Base-by-base conservation (phyloP, 92 coral and sea anemone genomes). In the Phenganax subtilis region DNA sequence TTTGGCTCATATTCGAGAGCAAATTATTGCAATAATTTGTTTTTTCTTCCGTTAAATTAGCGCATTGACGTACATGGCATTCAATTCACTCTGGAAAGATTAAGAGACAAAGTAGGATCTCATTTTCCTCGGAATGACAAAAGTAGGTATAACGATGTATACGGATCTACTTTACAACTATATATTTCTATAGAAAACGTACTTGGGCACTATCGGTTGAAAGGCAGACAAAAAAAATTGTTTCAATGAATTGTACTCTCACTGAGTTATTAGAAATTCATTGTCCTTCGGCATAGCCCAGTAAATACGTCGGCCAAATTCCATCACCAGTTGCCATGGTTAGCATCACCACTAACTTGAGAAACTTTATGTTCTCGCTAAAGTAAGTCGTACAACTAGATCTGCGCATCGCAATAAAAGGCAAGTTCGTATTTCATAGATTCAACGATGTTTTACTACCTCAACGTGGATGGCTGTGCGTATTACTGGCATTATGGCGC, bases 381-480 rank as follows among this genome's bases (percentile, higher is more conserved):
- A 14, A 14, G 16, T 3, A 14, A 4, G 3, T 9, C 8, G 15
- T 0, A 66, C 31, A 11, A 30, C 9, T 17, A 20, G 25, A 20
- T 20, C 25, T 20, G 25, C 25, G 25, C 25, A 20, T 20, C 25
- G 25, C 25, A 20, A 20, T 20, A 20, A 20, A 20, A 20, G 25
- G 25, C 25, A 20, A 20, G 25, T 20, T 20, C 25, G 25, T 12
- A 6, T 11, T 66, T 66, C 31, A 9, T 66, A 66, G 72, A 66
- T 27, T 27, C 47, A 25, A 12, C 72, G 51, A 9, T 29, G 63
- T 52, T 84, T 56, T 93, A 91, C 71, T 94, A 94, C 85, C 72
- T 78, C 37, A 78, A 78, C 58, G 3, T 78, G 8, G 82, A 78
- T 58, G 57, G 72, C 59, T 78, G 82, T 37, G 82, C 82, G 47